These are phyloP conservation scores for Molothrus aeneus DNA, from an alignment of 2,797 vertebrate genomes.

Conservation along the genomic window DNA sequence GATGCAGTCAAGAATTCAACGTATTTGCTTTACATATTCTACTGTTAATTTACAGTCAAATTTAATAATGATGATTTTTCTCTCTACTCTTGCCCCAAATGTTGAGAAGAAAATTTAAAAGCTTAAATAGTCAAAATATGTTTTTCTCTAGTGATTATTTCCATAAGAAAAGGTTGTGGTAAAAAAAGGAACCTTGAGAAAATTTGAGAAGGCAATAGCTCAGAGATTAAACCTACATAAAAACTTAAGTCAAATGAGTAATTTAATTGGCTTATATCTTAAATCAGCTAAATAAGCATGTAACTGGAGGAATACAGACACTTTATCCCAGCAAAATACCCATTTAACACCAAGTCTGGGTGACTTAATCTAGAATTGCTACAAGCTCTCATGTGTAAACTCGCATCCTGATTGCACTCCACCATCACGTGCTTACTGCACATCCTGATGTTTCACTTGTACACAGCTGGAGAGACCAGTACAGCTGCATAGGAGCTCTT, in stretches of 20 bases:
- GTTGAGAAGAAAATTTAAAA: not conserved
- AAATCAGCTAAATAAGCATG: not conserved
- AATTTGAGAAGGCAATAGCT: not conserved
- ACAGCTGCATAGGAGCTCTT: rapidly evolving
- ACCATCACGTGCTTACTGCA: not conserved
- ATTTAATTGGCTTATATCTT: not conserved
- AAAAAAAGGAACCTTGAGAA: rapidly evolving
- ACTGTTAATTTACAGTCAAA: not conserved
- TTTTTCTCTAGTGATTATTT: not conserved
- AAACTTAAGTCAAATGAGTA: not conserved
- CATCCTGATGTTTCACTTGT: not conserved
- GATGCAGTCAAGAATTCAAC: not conserved
- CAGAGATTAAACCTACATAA: not conserved
- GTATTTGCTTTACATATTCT: not conserved
- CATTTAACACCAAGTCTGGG: not conserved
- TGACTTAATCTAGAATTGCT: not conserved
- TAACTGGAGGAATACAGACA: not conserved
- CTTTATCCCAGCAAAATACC: not conserved
- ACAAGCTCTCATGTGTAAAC: not conserved
- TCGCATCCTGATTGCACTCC: not conserved
- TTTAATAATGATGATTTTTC: not conserved
- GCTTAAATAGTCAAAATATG: not conserved
- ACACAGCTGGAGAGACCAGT: not conserved
- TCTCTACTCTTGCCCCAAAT: not conserved
- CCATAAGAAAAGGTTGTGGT: not conserved